These are phyloP conservation scores for Drosophila infuscata DNA, from an alignment of 2,888 invertebrate genomes.

Conservation along the genomic window DNA sequence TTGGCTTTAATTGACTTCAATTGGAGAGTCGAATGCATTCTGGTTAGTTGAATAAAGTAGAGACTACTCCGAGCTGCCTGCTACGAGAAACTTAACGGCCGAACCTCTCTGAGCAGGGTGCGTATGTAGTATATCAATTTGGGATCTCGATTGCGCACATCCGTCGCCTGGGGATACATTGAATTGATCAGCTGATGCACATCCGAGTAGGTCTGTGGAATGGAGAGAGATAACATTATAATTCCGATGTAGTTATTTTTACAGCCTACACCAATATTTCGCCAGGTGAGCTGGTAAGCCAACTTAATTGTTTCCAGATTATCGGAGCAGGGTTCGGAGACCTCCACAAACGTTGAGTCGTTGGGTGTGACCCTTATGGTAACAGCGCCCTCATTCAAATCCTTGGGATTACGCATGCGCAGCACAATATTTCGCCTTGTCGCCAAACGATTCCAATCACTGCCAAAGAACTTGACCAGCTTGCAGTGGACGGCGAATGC, in stretches of 20 bases:
- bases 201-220: constrained; percentile 74
- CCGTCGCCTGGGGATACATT: constrained; percentile 67
- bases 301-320: constrained; percentile 63
- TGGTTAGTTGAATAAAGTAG: constrained; percentile 11
- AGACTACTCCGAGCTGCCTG: constrained; percentile 13
- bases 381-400: constrained; percentile 53
- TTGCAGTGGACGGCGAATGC: constrained; percentile 75
- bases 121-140: constrained; percentile 73
- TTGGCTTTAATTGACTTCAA: constrained; percentile 68
- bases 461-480: constrained; percentile 69
- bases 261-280: constrained; percentile 77
- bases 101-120: constrained; percentile 69
- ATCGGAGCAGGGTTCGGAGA: constrained; percentile 75
- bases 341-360: constrained; percentile 77
- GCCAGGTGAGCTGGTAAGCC: constrained; percentile 74
- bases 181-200: constrained; percentile 78
- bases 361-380: constrained; percentile 79
- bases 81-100: constrained; percentile 81
- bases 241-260: not conserved
- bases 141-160: constrained; percentile 69
- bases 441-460: constrained; percentile 82
- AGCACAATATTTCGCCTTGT: constrained; percentile 74
- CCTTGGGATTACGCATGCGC: constrained; percentile 61
- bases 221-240: not conserved
- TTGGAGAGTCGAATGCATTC: constrained; percentile 48